Base-by-base conservation (phyloP, 2,797 vertebrate genomes). In the Anguilla megastoma region DNA sequence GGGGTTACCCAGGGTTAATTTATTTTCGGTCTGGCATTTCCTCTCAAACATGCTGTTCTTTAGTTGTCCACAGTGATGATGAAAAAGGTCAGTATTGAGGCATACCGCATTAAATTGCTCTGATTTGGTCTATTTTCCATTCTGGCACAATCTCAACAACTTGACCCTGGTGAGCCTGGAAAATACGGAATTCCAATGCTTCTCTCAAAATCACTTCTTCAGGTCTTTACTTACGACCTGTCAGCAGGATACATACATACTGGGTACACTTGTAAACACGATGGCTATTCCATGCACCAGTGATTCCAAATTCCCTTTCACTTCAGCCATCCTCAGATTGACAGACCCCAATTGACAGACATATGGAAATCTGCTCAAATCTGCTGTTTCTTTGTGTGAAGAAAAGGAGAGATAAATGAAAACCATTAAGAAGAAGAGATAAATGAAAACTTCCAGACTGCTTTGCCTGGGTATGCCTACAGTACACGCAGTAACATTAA, bases 41-140 rank as follows among this genome's bases (percentile, higher is more conserved):
- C 86, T 48, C 36, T 18, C 33, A 79, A 30, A 56, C 71, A 58
- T 0, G 24, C 87, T 88, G 85, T 88, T 74, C 30, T 88, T 71
- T 16, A 14, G 83, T 89, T 84, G 58, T 84, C 52, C 58, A 54
- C 5, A 52, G 54, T 10, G 52, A 84, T 58, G 83, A 54, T 45
- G 80, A 83, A 87, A 86, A 88, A 90, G 87, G 86, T 91, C 83
- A 86, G 76, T 45, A 87, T 90, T 87, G 74, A 88, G 58, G 80
- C 89, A 86, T 71, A 60, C 41, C 52, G 27, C 66, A 90, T 90
- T 58, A 84, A 84, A 84, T 33, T 56, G 27, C 50, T 30, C 27
- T 90, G 90, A 92, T 82, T 89, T 89, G 33, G 87, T 90, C 18
- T 82, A 56, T 71, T 86, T 87, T 84, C 41, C 79, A 82, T 82